These are phyloP conservation scores for Drosophila nasuta DNA, from an alignment of 1,140 invertebrate species.

Conservation along the genomic window DNA sequence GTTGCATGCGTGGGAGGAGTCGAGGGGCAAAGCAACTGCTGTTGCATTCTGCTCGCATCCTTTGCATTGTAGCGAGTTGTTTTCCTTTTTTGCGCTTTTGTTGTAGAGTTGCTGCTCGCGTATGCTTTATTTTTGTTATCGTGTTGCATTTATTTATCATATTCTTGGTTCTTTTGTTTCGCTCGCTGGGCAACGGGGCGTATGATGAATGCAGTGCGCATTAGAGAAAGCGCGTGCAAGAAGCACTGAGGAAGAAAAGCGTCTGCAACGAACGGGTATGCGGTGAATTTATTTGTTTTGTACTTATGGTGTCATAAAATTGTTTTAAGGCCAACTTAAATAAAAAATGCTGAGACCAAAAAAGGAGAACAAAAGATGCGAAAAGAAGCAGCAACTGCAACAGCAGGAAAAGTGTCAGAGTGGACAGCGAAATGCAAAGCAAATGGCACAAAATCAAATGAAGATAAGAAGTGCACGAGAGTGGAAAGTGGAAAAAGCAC, in stretches of 20 bases:
- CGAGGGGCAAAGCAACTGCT: slow-evolving; percentile 29
- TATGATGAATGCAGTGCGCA: slow-evolving; percentile 78
- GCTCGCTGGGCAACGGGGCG: slow-evolving; percentile 62
- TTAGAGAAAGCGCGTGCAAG: slow-evolving; percentile 57
- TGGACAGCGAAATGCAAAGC: slow-evolving; percentile 40
- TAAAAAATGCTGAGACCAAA: slow-evolving; percentile 60
- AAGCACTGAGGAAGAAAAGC: neutral
- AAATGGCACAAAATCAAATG: slow-evolving; percentile 68
- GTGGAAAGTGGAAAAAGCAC: slow-evolving; percentile 51
- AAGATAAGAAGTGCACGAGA: slow-evolving; percentile 48
- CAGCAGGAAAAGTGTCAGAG: slow-evolving; percentile 24
- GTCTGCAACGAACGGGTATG: slow-evolving; percentile 1
- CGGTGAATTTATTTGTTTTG: slow-evolving; percentile 80
- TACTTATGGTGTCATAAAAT: slow-evolving; percentile 83
- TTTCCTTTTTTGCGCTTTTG: slow-evolving; percentile 37
- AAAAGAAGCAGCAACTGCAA: no score
- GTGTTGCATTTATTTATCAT: slow-evolving; percentile 71
- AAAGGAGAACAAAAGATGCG: neutral
- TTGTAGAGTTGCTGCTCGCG: neutral
- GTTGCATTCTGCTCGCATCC: slow-evolving; percentile 55
- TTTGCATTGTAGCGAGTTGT: slow-evolving; percentile 46
- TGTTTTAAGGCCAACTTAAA: slow-evolving; percentile 81
- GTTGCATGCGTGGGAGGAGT: slow-evolving; percentile 12
- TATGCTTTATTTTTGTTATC: neutral
- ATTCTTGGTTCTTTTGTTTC: slow-evolving; percentile 63